Evolutionary conservation across 2,888 invertebrate genomes (phyloP), one percentile per base, ranked within the genome.

Genomic region (Willowsia nigromaculata): DNA sequence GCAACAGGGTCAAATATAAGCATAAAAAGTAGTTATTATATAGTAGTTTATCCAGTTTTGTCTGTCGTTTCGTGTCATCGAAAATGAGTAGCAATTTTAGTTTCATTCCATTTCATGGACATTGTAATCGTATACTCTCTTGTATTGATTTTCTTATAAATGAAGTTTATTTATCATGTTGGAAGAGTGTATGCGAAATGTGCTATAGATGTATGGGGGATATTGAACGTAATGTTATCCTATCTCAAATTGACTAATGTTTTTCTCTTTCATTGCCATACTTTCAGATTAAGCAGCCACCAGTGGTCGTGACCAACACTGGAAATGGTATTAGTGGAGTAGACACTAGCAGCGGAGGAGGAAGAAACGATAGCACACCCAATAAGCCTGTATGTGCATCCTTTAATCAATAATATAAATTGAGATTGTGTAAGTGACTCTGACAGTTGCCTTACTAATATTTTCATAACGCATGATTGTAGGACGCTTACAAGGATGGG

Each of bases 281-380:
- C 18, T 15, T 81, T 18, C 37, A 89, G 89, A 85, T 89, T 68
- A 89, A 89, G 40, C 83, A 83, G 15, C 76, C 82, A 80, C 76
- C 89, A 40, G 89, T 80, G 22, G 71, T 84, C 6, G 89, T 85
- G 80, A 47, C 78, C 78, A 85, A 43, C 65, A 40, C 80, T 88
- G 88, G 65, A 65, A 83, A 83, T 56, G 83, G 82, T 22, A 33
- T 68, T 74, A 18, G 43, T 30, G 89, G 80, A 76, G 74, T 68
- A 22, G 74, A 74, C 47, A 65, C 83, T 11, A 53, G 6, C 43
- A 30, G 27, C 22, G 62, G 84, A 25, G 62, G 40, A 18, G 53
- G 47, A 81, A 37, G 53, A 18, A 76, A 59, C 25, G 71, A 71
- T 37, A 83, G 82, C 50, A 47, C 76, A 15, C 50, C 68, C 22